Evolutionary conservation across 2,888 invertebrate genomes (phyloP), one percentile per base, ranked within the genome.

Genomic region (Neria commutata): DNA sequence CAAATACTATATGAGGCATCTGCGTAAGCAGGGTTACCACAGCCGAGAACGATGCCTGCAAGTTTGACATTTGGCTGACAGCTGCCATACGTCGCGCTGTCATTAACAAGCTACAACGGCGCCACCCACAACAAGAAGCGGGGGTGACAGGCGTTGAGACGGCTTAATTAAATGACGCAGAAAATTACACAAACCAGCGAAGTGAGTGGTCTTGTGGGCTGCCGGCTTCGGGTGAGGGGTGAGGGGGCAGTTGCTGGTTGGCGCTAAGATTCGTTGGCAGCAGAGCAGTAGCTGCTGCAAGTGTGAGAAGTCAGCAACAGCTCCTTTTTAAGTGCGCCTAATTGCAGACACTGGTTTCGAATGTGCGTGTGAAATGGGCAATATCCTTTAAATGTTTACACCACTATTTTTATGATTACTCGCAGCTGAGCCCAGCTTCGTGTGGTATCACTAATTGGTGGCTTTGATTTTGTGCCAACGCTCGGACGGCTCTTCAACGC

Each of bases 111-210:
- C n/a, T n/a, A n/a, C n/a, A n/a, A n/a, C n/a, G n/a, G n/a, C n/a
- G n/a, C n/a, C n/a, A n/a, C n/a, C n/a, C n/a, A n/a, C n/a, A n/a
- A n/a, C n/a, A n/a, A n/a, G n/a, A n/a, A 42, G 42, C 19, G 6
- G 42, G 5, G 11, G 33, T 61, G 58, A 51, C 55, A 51, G 56
- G 62, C 64, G 64, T 60, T 68, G 68, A 77, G 72, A 69, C 75
- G 71, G 76, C 78, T 79, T 78, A 79, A 79, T 80, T 80, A 78
- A 79, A 80, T 80, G 79, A 77, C 70, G 78, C 77, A 77, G 74
- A 78, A 76, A 77, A 77, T 77, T 75, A 76, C 75, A 65, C 72
- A 72, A 66, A 69, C 65, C 62, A n/a, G n/a, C n/a, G n/a, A n/a
- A n/a, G n/a, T n/a, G n/a, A n/a, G n/a, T n/a, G n/a, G n/a, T n/a